These are phyloP conservation scores for Allolobophora icterica DNA, from an alignment of 2,888 invertebrate species.

Conservation along the genomic window DNA sequence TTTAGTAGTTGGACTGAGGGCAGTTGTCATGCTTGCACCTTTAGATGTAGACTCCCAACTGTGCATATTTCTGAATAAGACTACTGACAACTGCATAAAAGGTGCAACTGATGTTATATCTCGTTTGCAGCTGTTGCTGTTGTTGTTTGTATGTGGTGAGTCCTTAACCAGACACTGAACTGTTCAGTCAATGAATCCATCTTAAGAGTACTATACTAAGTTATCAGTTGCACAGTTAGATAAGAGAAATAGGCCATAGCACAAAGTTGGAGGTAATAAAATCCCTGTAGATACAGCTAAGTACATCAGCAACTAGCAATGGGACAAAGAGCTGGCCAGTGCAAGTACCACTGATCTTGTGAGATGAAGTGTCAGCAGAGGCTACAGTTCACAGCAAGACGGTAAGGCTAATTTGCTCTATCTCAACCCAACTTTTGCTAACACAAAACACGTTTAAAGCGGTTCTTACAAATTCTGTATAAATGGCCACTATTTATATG, in stretches of 20 bases:
- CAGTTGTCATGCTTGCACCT: too few relatives aligned
- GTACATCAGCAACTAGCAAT: background rate
- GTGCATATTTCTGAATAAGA: too few relatives aligned
- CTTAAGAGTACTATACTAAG: too few relatives aligned
- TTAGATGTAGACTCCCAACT: too few relatives aligned
- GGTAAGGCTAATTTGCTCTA: background rate
- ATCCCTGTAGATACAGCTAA: background rate
- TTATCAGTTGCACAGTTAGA: background rate
- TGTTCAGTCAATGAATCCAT: too few relatives aligned
- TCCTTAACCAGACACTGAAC: too few relatives aligned
- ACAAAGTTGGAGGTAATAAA: too few relatives aligned
- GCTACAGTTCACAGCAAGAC: background rate
- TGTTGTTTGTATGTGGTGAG: too few relatives aligned
- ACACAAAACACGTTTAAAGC: background rate
- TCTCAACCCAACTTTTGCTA: background rate
- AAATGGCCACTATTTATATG: too few relatives aligned
- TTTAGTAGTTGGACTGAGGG: too few relatives aligned
- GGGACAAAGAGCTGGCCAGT: background rate
- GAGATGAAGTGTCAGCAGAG: too few relatives aligned
- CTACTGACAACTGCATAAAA: background rate
- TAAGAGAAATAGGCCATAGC: background rate
- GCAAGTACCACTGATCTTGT: background rate
- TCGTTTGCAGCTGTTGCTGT: too few relatives aligned
- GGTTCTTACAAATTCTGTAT: background rate
- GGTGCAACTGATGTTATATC: background rate